phyloP scores from a whole-genome alignment of 2,797 vertebrate genomes.

The Eulemur rubriventer region DNA sequence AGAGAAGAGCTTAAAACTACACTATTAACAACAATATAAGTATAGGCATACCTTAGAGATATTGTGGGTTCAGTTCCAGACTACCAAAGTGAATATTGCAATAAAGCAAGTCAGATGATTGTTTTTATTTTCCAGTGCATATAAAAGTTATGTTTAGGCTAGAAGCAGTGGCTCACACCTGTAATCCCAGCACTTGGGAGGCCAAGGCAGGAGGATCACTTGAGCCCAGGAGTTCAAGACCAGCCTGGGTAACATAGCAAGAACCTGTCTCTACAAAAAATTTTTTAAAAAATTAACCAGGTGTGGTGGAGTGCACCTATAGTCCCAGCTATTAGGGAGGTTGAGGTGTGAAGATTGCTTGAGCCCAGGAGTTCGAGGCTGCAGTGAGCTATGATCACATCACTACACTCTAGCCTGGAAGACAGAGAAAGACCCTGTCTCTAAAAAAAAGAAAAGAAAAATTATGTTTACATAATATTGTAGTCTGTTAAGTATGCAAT shows the following conservation, averaged over 20 bases:
- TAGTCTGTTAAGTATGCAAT: not conserved
- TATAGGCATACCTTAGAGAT: not conserved
- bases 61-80: not conserved
- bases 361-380: not conserved
- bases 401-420: not conserved
- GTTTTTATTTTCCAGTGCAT: not conserved
- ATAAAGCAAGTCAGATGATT: not conserved
- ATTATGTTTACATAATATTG: not conserved
- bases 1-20: slow-evolving; percentile 20
- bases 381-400: not conserved
- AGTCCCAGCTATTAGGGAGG: not conserved
- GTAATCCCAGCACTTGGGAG: not conserved
- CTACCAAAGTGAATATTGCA: not conserved
- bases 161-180: not conserved
- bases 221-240: not conserved
- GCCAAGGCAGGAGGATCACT: not conserved
- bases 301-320: not conserved
- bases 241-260: not conserved
- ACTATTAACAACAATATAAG: not conserved
- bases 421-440: not conserved
- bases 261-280: not conserved
- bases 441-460: not conserved
- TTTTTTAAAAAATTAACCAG: not conserved
- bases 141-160: not conserved
- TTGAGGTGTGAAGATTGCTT: not conserved